Evolutionary conservation across 2,113 vertebrate species (phyloP), one percentile per base, ranked within the genome.

Genomic region (Erythrolamprus reginae): DNA sequence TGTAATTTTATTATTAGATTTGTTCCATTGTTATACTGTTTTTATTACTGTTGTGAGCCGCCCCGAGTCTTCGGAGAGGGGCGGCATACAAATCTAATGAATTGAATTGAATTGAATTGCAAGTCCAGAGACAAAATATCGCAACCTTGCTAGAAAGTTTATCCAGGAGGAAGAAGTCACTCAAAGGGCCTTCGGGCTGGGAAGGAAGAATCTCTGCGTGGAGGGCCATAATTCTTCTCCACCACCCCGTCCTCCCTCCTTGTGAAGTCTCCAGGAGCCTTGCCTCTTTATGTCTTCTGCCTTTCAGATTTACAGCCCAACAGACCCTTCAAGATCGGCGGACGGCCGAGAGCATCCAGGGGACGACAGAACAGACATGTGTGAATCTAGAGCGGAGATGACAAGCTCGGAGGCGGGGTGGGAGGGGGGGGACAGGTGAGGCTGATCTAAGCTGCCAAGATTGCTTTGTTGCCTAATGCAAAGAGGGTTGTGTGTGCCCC

Each of bases 281-380:
- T 9, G 47, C 85, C 85, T 87, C 82, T 58, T 90, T 87, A 87
- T 19, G 65, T 52, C 85, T 51, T 52, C 85, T 51, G 24, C 9
- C 42, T n/a, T 23, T 82, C 26, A 82, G 90, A 90, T 90, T 90
- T 90, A 90, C 58, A 86, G 24, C 5, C 28, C 38, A 15, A 82
- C 65, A 56, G 85, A 9, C 84, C 4, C 70, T 87, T 56, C 42
- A 10, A 7, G 26, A 33, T 48, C 38, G 26, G 38, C 1, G 47
- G n/a, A 38, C 28, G 51, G 82, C 82, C 19, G 53, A 28, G 28
- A 50, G 47, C 56, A 1, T 21, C 45, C 58, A 15, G 21, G 7
- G 65, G 65, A 38, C 15, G 28, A 5, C 24, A 5, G 19, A 4
- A 52, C 50, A 50, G 50, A 10, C 12, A n/a, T 4, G 17, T 77